Percentiles rank a stretch among this genome's conserved stretches.
Evolutionary conservation across 2,113 vertebrate genomes (phyloP).

Genomic region (Oncorhynchus masou): DNA sequence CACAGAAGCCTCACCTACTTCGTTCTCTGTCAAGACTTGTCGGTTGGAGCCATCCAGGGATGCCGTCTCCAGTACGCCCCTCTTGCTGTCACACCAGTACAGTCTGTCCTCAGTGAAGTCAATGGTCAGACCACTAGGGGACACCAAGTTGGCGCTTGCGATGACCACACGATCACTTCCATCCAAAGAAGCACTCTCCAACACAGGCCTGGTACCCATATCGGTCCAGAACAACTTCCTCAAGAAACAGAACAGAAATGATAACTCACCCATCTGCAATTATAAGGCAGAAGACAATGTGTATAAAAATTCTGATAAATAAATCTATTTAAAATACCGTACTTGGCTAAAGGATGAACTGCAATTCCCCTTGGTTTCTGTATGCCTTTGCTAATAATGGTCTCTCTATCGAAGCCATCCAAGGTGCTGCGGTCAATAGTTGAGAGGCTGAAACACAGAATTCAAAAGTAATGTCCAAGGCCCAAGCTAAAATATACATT

Average conservation of each 20-base stretch:
- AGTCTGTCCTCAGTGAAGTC: constrained; percentile 80
- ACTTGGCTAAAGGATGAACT: constrained; percentile 86
- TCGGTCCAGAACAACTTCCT: constrained; percentile 96
- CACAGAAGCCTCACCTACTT: constrained; percentile 91
- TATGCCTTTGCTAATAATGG: constrained; percentile 70
- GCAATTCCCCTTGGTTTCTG: constrained; percentile 84
- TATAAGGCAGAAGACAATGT: too few relatives aligned
- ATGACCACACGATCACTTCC: constrained; percentile 73
- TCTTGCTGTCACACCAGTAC: constrained; percentile 87
- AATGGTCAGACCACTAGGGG: constrained; percentile 84
- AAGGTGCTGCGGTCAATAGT: constrained; percentile 79
- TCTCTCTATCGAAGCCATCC: constrained; percentile 75
- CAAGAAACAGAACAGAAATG: constrained; percentile 64
- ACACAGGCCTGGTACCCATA: constrained; percentile 73
- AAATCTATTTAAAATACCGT: constrained; percentile 49
- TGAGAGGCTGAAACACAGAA: constrained; percentile 73
- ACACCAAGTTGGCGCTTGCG: constrained; percentile 72
- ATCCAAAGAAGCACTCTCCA: constrained; percentile 82
- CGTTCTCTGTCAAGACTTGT: constrained; percentile 81
- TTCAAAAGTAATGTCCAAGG: background rate
- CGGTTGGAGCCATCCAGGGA: constrained; percentile 85
- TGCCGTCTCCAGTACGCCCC: constrained; percentile 78
- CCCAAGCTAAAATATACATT: background rate
- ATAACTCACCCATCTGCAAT: background rate
- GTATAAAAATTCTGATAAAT: background rate